Conservation (phyloP, 2,888 invertebrate species). For the Calephelis perditalis region DNA sequence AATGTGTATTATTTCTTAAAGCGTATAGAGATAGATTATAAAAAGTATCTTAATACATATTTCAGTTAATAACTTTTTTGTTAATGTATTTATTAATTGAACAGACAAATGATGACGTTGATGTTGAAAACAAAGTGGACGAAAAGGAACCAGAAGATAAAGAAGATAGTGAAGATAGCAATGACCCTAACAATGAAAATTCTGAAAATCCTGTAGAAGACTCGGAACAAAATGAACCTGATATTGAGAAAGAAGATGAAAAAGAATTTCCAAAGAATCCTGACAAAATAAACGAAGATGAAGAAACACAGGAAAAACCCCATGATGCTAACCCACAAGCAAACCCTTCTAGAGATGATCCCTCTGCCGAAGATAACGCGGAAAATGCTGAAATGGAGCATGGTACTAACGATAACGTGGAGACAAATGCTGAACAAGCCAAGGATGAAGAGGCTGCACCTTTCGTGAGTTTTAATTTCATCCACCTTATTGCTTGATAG, state of each 20-base stretch:
- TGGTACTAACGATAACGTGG: slow-evolving; percentile 70
- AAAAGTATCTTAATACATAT: no score
- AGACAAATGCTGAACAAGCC: slow-evolving; percentile 64
- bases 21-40: no score
- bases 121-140: slow-evolving; percentile 29
- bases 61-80: background rate
- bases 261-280: slow-evolving; percentile 62
- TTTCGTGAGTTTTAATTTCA: slow-evolving; percentile 45
- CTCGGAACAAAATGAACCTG: slow-evolving; percentile 30
- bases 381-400: slow-evolving; percentile 70
- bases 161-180: slow-evolving; percentile 44
- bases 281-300: slow-evolving; percentile 60
- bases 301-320: slow-evolving; percentile 60
- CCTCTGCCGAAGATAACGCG: slow-evolving; percentile 64
- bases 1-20: no score
- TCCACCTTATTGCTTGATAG: background rate
- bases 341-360: slow-evolving; percentile 67
- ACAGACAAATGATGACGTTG: slow-evolving; percentile 29
- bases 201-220: slow-evolving; percentile 36
- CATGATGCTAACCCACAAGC: slow-evolving; percentile 72
- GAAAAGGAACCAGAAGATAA: slow-evolving; percentile 59
- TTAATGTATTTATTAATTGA: slow-evolving; percentile 12
- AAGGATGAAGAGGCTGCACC: slow-evolving; percentile 64
- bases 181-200: slow-evolving; percentile 43
- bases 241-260: slow-evolving; percentile 42